These are phyloP conservation scores for Agrypnus murinus DNA, from an alignment of 2,888 invertebrate species.

Conservation along the genomic window DNA sequence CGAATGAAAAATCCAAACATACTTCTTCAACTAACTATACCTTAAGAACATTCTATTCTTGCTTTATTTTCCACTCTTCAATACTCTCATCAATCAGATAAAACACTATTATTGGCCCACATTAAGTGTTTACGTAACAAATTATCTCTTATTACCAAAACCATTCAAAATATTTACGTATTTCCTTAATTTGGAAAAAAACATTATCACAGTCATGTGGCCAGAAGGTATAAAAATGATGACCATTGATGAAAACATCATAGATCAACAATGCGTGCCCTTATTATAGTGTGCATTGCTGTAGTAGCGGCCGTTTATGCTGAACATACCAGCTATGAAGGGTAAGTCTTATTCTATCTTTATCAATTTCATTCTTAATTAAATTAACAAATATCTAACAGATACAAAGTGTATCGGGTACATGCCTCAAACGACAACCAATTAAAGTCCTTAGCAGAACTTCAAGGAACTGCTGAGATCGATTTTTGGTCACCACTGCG, in stretches of 20 bases:
- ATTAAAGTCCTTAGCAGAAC: slow-evolving; percentile 61
- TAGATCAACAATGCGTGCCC: neutral
- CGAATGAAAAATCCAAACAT: too few relatives aligned
- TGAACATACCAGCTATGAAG: neutral
- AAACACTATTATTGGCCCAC: too few relatives aligned
- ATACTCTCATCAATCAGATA: too few relatives aligned
- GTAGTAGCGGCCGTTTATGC: slow-evolving; percentile 52
- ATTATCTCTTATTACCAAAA: too few relatives aligned
- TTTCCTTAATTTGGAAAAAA: too few relatives aligned
- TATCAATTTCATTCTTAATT: neutral
- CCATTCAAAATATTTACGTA: too few relatives aligned
- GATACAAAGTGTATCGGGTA: slow-evolving; percentile 70
- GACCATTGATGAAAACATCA: neutral
- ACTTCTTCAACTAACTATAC: too few relatives aligned
- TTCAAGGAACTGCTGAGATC: slow-evolving; percentile 58
- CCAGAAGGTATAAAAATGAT: neutral
- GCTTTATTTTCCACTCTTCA: too few relatives aligned
- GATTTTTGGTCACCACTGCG: slow-evolving; percentile 60
- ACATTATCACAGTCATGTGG: neutral
- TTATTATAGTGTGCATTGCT: neutral
- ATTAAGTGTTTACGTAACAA: too few relatives aligned
- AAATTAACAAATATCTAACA: slow-evolving; percentile 46
- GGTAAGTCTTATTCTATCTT: neutral
- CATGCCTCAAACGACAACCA: slow-evolving; percentile 64
- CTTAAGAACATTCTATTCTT: too few relatives aligned